Conservation (phyloP, 2,888 invertebrate species). For the Tupiocoris notatus region DNA sequence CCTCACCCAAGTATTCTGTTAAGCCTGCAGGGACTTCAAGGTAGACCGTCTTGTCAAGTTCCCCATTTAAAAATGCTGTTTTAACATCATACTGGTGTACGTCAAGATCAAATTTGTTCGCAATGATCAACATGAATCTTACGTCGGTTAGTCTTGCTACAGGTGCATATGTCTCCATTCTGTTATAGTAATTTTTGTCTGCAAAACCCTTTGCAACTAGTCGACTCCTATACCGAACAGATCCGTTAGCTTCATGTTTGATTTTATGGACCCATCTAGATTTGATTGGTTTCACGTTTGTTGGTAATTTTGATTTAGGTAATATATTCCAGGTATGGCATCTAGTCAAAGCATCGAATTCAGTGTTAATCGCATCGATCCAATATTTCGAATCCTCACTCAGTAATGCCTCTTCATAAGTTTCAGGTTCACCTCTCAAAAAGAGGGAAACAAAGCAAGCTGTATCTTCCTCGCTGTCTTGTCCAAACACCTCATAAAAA, state of each 20-base stretch:
- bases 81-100: neutral
- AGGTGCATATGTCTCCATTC: neutral
- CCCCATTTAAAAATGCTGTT: conserved; percentile 6
- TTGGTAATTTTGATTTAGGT: neutral
- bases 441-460: too few species aligned
- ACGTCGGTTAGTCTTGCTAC: conserved; percentile 11
- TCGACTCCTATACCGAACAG: neutral
- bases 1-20: neutral
- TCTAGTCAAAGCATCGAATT: conserved; percentile 5
- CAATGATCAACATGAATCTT: neutral
- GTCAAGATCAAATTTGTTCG: conserved; percentile 9
- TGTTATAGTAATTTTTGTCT: neutral
- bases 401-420: too few species aligned
- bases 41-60: neutral
- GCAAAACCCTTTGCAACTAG: neutral
- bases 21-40: conserved; percentile 3
- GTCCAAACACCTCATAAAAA: too few species aligned
- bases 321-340: neutral
- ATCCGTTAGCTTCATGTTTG: conserved; percentile 1
- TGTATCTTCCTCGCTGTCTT: too few species aligned
- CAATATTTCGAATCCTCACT: too few species aligned
- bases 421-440: too few species aligned
- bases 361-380: too few species aligned
- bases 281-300: neutral
- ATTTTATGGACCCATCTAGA: conserved; percentile 4